Evolutionary conservation across 1,140 invertebrate species (phyloP).

Genomic region (Zaprionus nigranus): DNA sequence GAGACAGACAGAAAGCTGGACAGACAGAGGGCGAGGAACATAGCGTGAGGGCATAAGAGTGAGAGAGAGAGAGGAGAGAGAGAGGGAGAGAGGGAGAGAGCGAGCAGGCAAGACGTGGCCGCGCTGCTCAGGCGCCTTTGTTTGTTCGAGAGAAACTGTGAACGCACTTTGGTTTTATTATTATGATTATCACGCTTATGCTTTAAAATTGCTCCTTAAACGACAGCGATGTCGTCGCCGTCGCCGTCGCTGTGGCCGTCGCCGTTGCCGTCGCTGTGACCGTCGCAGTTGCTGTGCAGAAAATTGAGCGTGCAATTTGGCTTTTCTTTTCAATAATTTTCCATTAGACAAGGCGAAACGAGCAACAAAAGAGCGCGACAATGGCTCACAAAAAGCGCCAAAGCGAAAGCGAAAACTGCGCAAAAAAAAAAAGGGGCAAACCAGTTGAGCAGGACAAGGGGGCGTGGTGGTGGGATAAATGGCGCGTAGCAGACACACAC

Average conservation of each 20-base stretch:
- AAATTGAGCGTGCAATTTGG: constrained; percentile 78
- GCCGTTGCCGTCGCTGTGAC: constrained; percentile 3
- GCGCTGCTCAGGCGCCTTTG: background rate
- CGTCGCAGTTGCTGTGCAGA: constrained; percentile 25
- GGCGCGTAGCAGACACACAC: constrained; percentile 33
- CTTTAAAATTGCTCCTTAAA: constrained; percentile 54
- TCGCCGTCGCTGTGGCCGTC: too few relatives aligned
- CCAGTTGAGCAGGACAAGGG: background rate
- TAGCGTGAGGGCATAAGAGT: background rate
- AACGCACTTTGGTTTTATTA: constrained; percentile 59
- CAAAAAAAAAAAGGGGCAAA: constrained; percentile 16
- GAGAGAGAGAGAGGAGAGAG: background rate
- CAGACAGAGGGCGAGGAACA: background rate
- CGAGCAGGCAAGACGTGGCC: background rate
- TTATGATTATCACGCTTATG: constrained; percentile 49
- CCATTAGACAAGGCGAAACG: constrained; percentile 66
- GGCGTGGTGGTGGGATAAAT: constrained; percentile 1
- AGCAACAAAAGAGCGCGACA: constrained; percentile 33
- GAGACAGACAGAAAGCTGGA: too few relatives aligned
- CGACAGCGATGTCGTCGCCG: too few relatives aligned
- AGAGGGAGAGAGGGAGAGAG: background rate
- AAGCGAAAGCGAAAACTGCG: constrained; percentile 12
- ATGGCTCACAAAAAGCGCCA: constrained; percentile 30
- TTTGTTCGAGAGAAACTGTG: background rate
- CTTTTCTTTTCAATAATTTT: constrained; percentile 78